Evolutionary conservation across 1,140 invertebrate genomes (phyloP), one percentile per base, ranked within the genome.

Genomic region (Macrostomum lignano): DNA sequence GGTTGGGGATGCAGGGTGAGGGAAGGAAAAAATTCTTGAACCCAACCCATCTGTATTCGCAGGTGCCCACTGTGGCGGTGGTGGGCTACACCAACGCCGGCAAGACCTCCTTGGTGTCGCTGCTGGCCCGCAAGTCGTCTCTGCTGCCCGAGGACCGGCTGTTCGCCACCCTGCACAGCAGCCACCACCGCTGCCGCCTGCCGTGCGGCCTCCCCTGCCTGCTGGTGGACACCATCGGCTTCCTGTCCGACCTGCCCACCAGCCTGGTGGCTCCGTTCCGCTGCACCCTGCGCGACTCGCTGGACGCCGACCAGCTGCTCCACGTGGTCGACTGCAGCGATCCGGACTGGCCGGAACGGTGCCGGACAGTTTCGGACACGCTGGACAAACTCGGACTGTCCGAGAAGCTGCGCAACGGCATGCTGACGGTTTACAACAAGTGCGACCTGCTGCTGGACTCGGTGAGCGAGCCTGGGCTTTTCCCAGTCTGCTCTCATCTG

Each of bases 141-240:
- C 43, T 82, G 30, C 40, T 62, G 41, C 77, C 78, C 5, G 62
- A 65, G 41, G 64, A 86, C 61, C 64, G 72, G 39, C 52, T 86
- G 17, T 86, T 86, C 62, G 79, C 79, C 2, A 86, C 79, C 1
- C 56, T 86, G 5, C 78, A 86, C 54, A 74, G 79, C 0, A 79
- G 74, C 1, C 55, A 66, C 13, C 74, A 84, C 53, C 57, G 55
- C 17, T 73, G 72, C 7, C 26, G 55, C 7, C 51, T 81, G 19
- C 72, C 71, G 9, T 22, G 32, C 3, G 35, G 38, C 21, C 40
- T 45, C 31, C 61, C 67, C 44, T 63, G 72, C 14, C 49, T 77
- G 0, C 77, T 68, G 44, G 64, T 81, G 22, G 79, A 86, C 53
- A 86, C 79, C 0, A 73, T 86, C 24, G 79, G 79, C 3, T 86